Evolutionary conservation across 2,888 invertebrate species (phyloP).

Genomic region (Drosophila testacea): DNA sequence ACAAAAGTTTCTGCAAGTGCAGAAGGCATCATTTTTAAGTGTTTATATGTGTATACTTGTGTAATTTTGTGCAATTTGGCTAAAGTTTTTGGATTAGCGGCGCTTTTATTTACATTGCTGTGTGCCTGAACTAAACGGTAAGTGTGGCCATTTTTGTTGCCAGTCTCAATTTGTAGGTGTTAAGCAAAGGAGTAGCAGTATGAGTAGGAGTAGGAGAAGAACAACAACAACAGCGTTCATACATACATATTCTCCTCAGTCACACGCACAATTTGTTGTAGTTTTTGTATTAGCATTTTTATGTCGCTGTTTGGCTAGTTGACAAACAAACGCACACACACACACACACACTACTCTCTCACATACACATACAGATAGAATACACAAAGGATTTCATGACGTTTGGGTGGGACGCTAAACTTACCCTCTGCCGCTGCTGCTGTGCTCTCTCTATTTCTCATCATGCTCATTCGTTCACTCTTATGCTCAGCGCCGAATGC

Average conservation of each 20-base stretch:
- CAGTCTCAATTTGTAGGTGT: constrained; percentile 56
- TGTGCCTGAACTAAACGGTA: constrained; percentile 57
- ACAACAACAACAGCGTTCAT: constrained; percentile 15
- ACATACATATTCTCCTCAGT: constrained; percentile 10
- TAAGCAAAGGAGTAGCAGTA: constrained; percentile 13
- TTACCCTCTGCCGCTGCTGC: constrained; percentile 58
- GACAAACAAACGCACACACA: constrained; percentile 64
- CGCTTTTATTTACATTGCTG: constrained; percentile 52
- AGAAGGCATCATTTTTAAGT: constrained; percentile 31
- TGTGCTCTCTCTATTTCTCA: constrained; percentile 40
- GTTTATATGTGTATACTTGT: constrained; percentile 50
- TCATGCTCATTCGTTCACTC: constrained; percentile 34
- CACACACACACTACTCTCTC: constrained; percentile 8
- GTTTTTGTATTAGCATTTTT: constrained; percentile 78
- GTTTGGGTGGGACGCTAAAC: constrained; percentile 70
- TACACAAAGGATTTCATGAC: constrained; percentile 75
- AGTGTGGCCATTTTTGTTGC: constrained; percentile 58
- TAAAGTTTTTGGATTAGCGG: constrained; percentile 68
- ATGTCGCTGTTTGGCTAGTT: constrained; percentile 68
- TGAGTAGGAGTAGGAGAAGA: background rate
- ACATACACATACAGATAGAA: constrained; percentile 37
- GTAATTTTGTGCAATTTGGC: constrained; percentile 43
- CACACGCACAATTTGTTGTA: constrained; percentile 67
- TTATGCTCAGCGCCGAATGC: constrained; percentile 64
- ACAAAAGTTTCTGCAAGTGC: constrained; percentile 51